Evolutionary conservation across 2,797 vertebrate species (phyloP).

Genomic region (Botia almorhae): DNA sequence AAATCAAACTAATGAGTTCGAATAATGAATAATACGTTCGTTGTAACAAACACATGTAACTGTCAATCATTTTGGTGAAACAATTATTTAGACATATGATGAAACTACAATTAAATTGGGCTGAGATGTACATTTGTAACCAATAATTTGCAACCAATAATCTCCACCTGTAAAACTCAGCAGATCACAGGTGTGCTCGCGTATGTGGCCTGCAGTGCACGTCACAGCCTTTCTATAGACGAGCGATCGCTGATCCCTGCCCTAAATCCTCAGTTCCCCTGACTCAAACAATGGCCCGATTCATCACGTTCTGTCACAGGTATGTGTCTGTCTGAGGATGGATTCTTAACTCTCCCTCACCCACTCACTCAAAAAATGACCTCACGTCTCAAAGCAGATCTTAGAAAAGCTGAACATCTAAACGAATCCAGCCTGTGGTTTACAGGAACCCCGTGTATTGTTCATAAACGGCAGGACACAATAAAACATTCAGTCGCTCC

Average conservation of each 20-base stretch:
- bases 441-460: conserved; percentile 6
- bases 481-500: background rate
- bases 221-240: conserved; percentile 36
- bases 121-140: conserved; percentile 66
- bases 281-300: conserved; percentile 50
- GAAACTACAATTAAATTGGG: background rate
- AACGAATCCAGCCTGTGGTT: conserved; percentile 3
- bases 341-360: conserved; percentile 8
- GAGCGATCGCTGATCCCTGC: conserved; percentile 1
- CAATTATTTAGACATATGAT: background rate
- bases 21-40: background rate
- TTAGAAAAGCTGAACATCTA: background rate
- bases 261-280: conserved; percentile 28
- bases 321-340: background rate
- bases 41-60: background rate
- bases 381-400: background rate
- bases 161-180: conserved; percentile 42
- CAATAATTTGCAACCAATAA: too few species aligned
- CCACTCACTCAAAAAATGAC: background rate
- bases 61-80: too few species aligned
- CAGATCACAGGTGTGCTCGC: conserved; percentile 46
- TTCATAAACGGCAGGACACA: conserved; percentile 5
- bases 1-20: background rate
- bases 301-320: conserved; percentile 37
- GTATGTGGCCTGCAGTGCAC: background rate